These are phyloP conservation scores for Cyclargus thomasi DNA, from an alignment of 1,140 invertebrate species.

Conservation along the genomic window DNA sequence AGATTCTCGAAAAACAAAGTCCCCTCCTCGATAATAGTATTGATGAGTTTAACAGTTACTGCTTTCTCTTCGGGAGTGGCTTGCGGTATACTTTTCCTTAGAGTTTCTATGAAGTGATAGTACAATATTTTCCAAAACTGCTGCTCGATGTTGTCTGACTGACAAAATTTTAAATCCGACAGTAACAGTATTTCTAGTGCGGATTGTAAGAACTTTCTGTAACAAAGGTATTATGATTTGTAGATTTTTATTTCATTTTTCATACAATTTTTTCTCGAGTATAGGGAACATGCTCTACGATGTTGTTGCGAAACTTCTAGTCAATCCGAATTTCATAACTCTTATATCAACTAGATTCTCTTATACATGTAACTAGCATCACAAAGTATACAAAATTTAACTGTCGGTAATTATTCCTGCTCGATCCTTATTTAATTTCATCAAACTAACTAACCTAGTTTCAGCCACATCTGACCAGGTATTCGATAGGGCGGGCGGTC, in stretches of 20 bases:
- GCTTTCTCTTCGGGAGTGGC: constrained; percentile 74
- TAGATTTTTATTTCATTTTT: too few relatives aligned
- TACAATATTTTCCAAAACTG: constrained; percentile 94
- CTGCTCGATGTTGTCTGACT: constrained; percentile 91
- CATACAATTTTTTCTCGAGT: too few relatives aligned
- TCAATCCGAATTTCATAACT: too few relatives aligned
- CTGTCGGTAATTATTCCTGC: too few relatives aligned
- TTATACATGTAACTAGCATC: too few relatives aligned
- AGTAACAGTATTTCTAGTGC: constrained; percentile 84
- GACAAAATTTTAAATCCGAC: constrained; percentile 91
- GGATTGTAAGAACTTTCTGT: constrained; percentile 78
- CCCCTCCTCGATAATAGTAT: constrained; percentile 88
- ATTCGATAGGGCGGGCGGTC: constrained; percentile 42
- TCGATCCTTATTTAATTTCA: too few relatives aligned
- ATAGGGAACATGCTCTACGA: too few relatives aligned
- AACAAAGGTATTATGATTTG: constrained; percentile 8
- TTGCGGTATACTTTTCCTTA: constrained; percentile 80
- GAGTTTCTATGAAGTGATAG: constrained; percentile 91
- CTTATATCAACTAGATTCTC: too few relatives aligned
- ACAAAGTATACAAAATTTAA: too few relatives aligned
- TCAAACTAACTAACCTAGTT: constrained; percentile 41
- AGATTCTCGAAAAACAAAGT: constrained; percentile 86
- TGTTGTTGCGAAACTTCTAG: too few relatives aligned
- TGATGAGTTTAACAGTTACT: constrained; percentile 80
- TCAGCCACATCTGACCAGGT: constrained; percentile 55